Base-by-base conservation (phyloP, 2,113 vertebrate genomes). In the Nyctereutes procyonoides region DNA sequence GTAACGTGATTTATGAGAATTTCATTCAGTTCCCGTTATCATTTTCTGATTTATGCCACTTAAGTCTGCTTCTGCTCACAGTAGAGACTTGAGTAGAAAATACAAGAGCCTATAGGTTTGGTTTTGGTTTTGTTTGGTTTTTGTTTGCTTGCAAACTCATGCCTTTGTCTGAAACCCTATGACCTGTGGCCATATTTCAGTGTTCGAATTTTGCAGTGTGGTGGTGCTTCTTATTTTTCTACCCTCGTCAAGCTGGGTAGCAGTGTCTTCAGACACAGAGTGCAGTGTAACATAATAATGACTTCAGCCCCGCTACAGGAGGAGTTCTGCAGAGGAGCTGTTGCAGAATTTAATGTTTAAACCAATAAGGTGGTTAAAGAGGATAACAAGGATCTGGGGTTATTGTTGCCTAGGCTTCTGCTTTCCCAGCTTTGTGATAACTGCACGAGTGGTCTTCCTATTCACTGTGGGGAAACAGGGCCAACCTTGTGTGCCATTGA, bases 1-100 rank as follows among this genome's bases (percentile, higher is more conserved):
- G 97, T 96, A 97, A 96, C 79, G 0, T 98, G 95, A 98, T 97
- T 98, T 97, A 98, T 97, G 96, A 95, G 87, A 95, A 96, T 95
- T 97, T 97, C 83, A 94, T 96, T 98, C 62, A 62, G 92, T 93
- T 95, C 86, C 51, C 83, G 95, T 97, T 96, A 95, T 95, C 85
- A 83, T 96, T 95, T 97, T 97, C 95, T 97, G 97, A 90, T 95
- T 98, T 90, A 95, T 95, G 8, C 58, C 96, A 95, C 84, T 89
- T 84, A 30, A 51, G 35, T 92, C 89, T 89, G 69, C 4, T 51
- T 96, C 22, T 93, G 71, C 79, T 81, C 53, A 38, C 19, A 76
- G 22, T 73, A 77, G 67, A 95, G 71, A 91, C 73, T 97, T 96
- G 73, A 69, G 30, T 32, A 95, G 88, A 87, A 92, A 96, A 82